Evolutionary conservation across 2,888 invertebrate genomes (phyloP), one percentile per base, ranked within the genome.

Genomic region (Abscondita cerata): DNA sequence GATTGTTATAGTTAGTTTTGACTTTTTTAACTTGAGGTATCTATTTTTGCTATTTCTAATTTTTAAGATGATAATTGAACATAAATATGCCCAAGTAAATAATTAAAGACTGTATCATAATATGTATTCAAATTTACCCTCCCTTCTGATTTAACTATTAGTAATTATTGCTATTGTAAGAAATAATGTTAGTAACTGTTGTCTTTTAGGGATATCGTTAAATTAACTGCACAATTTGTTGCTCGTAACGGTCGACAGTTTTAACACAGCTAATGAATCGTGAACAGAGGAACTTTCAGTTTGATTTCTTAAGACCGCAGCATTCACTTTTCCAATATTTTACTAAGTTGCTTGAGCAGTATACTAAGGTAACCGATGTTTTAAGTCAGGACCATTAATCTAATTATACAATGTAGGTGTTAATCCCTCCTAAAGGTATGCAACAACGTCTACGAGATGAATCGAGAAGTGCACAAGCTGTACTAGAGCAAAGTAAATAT

Each of bases 251-350:
- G 99, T 0, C 87, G 98, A 0, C 96, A 98, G 76, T 99, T 99
- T 84, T 99, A 13, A 98, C 98, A 0, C 97, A 97, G 76, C 82
- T 99, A 12, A 99, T 99, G 98, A 98, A 97, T 77, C 88, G 97
- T 15, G 99, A 99, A 76, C 96, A 97, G 76, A 85, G 98, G 1
- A 99, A 99, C 78, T 98, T 95, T 74, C 98, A 98, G 80, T 99
- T 99, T 83, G 99, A 99, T 80, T 99, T 99, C 78, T 84, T 99
- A 2, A 87, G 98, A 1, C 99, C 99, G 0, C 98, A 99, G 75
- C 99, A 99, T 83, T 97, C 97, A 0, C 85, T 98, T 9, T 99
- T 99, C 79, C 95, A 95, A 75, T 99, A 99, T 81, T 99, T 99
- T 77, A 98, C 98, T 0, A 94, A 98, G 74, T 85, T 99, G 0